A percentile compares a stretch with the other conserved stretches of the same genome.
These are phyloP conservation scores for Caenorhabditis zanzibari DNA, from an alignment of 2,888 invertebrate genomes.

Conservation along the genomic window DNA sequence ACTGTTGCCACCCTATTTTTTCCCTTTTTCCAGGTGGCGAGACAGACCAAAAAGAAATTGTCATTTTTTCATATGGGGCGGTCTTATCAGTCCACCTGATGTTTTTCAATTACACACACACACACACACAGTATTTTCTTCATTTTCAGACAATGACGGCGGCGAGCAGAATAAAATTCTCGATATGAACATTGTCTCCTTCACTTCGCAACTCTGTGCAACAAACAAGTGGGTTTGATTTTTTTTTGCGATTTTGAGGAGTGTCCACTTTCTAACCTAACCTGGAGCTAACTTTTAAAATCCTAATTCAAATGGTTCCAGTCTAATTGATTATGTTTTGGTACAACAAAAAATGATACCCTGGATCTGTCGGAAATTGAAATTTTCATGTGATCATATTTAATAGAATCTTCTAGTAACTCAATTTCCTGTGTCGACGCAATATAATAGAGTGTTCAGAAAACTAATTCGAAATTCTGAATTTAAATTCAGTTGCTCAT, in stretches of 20 bases:
- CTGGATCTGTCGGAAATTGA: neutral
- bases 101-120: slow-evolving; percentile 13
- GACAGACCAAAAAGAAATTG: neutral
- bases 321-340: neutral
- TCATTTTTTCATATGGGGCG: slow-evolving; percentile 24
- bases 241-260: neutral
- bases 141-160: slow-evolving; percentile 61
- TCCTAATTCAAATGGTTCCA: slow-evolving; percentile 1
- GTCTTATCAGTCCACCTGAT: slow-evolving; percentile 48
- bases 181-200: slow-evolving; percentile 66
- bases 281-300: neutral
- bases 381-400: neutral
- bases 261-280: slow-evolving; percentile 18
- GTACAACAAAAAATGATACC: neutral
- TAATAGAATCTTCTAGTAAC: neutral
- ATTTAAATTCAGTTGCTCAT: neutral
- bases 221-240: slow-evolving; percentile 50
- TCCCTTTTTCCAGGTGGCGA: slow-evolving; percentile 10
- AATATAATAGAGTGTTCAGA: neutral
- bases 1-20: slow-evolving; percentile 20
- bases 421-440: too few species aligned
- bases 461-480: neutral
- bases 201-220: slow-evolving; percentile 67
- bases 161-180: slow-evolving; percentile 49
- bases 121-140: slow-evolving; percentile 1